Evolutionary conservation across 2,113 vertebrate species (phyloP).

Genomic region (Platichthys flesus): DNA sequence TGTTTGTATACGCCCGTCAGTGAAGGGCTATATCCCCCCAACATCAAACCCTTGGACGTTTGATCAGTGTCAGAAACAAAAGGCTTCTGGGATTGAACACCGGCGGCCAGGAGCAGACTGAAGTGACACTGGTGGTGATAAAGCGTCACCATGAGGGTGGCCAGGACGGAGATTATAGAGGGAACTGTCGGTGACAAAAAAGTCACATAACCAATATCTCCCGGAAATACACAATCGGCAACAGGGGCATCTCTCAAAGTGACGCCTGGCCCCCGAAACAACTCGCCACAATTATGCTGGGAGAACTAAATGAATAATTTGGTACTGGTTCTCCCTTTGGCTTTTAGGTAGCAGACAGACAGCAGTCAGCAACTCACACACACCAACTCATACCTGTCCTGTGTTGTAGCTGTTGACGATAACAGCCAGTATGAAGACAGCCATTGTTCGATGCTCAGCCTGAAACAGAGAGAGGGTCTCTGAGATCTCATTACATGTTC

Average conservation of each 20-base stretch:
- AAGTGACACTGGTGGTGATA: slow-evolving; percentile 59
- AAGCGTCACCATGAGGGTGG: slow-evolving; percentile 55
- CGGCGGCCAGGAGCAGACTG: slow-evolving; percentile 25
- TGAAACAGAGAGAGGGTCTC: slow-evolving; percentile 64
- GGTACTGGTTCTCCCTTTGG: neutral
- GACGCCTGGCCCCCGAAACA: slow-evolving; percentile 33
- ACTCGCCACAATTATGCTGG: slow-evolving; percentile 11
- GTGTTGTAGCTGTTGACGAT: slow-evolving; percentile 98
- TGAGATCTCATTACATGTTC: neutral
- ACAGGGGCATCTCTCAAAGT: slow-evolving; percentile 43
- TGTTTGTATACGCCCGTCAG: slow-evolving; percentile 9
- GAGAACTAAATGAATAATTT: slow-evolving; percentile 35
- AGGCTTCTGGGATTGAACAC: slow-evolving; percentile 55
- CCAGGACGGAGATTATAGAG: slow-evolving; percentile 46
- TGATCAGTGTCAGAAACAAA: slow-evolving; percentile 57
- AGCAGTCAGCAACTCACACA: neutral
- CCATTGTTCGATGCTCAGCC: slow-evolving; percentile 99
- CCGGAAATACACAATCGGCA: slow-evolving; percentile 43
- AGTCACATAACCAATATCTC: slow-evolving; percentile 64
- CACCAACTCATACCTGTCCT: slow-evolving; percentile 86
- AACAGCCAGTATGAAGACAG: slow-evolving; percentile 96
- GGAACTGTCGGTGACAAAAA: slow-evolving; percentile 55
- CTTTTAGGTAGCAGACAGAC: neutral
- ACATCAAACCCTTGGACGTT: slow-evolving; percentile 17
- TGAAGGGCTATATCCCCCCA: slow-evolving; percentile 46